phyloP scores from a whole-genome alignment of 2,113 vertebrate species.

The Bubo scandiacus region DNA sequence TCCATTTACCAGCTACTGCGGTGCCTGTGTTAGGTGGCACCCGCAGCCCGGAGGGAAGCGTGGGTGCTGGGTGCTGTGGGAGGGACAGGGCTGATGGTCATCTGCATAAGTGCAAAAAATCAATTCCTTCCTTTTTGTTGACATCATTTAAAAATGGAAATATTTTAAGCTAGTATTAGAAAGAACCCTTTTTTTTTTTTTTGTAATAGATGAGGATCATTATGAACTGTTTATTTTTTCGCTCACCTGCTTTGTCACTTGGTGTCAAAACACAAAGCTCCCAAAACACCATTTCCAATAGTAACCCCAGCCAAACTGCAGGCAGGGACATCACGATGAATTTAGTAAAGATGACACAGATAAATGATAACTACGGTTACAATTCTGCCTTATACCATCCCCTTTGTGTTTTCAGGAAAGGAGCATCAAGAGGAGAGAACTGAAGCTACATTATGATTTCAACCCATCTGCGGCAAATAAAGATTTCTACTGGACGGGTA shows the following conservation, averaged over 20 bases:
- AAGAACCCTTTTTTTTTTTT: background rate
- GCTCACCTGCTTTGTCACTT: background rate
- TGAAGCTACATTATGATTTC: background rate
- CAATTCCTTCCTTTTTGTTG: background rate
- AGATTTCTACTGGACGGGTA: background rate
- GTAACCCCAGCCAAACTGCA: background rate
- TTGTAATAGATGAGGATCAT: background rate
- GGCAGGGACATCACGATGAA: background rate
- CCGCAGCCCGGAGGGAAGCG: fast-evolving
- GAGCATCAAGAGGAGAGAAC: background rate
- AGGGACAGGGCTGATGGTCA: background rate
- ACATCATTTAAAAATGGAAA: background rate
- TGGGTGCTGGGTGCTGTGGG: background rate
- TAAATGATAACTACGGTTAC: background rate
- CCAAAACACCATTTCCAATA: background rate
- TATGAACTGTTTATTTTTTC: background rate
- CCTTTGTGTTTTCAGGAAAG: background rate
- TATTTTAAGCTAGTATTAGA: background rate
- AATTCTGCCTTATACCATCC: background rate
- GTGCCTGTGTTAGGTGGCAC: background rate
- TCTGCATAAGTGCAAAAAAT: background rate
- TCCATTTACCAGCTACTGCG: fast-evolving
- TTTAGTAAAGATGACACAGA: background rate
- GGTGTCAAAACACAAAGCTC: background rate
- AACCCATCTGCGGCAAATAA: background rate